Conservation (phyloP, 2,113 vertebrate species). For the Oreochromis aureus region DNA sequence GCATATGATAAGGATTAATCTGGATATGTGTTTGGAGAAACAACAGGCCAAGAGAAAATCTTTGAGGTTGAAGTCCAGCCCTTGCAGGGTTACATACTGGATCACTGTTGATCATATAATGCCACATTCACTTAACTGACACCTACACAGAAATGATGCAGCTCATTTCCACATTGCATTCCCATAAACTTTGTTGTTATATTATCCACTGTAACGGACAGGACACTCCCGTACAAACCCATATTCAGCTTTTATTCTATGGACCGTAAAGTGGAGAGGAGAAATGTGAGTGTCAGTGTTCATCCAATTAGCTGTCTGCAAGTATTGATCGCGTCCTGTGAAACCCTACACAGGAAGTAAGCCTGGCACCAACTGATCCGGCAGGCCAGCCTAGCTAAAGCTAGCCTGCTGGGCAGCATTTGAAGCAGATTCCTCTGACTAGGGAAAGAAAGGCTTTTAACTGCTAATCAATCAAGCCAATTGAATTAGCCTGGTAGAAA, state of each 20-base stretch:
- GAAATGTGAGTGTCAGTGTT: slow-evolving; percentile 62
- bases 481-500: slow-evolving; percentile 62
- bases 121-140: not conserved
- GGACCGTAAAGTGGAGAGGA: slow-evolving; percentile 48
- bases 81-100: not conserved
- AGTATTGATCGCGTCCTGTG: slow-evolving; percentile 60
- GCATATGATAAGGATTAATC: not conserved
- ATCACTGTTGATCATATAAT: slow-evolving; percentile 4
- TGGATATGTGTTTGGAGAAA: not conserved
- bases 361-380: slow-evolving; percentile 57
- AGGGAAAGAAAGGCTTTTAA: slow-evolving; percentile 72
- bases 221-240: slow-evolving; percentile 15
- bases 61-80: not conserved
- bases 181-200: slow-evolving; percentile 36
- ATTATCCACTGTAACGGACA: slow-evolving; percentile 25
- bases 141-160: not conserved
- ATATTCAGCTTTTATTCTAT: slow-evolving; percentile 45
- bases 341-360: slow-evolving; percentile 68
- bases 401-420: slow-evolving; percentile 55
- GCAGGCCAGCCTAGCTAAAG: slow-evolving; percentile 32
- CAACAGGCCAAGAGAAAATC: not conserved
- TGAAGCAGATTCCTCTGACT: slow-evolving; percentile 47
- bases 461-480: slow-evolving; percentile 68
- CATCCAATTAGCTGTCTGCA: slow-evolving; percentile 65
- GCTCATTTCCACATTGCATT: slow-evolving; percentile 13